Conservation (phyloP, 2,888 invertebrate genomes). For the Athripsodes cinereus region DNA sequence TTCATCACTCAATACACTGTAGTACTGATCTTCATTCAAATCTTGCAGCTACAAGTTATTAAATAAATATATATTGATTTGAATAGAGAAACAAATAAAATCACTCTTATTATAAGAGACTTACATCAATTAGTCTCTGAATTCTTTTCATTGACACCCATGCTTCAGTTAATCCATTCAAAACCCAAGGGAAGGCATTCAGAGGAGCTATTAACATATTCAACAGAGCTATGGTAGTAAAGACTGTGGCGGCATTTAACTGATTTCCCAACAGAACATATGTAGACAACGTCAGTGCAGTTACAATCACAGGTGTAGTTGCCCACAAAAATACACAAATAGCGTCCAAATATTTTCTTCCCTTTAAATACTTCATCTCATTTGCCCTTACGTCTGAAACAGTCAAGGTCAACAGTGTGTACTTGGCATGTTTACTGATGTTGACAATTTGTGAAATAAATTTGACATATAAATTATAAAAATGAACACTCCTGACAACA, state of each 20-base stretch:
- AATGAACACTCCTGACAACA: neutral
- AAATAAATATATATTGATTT: neutral
- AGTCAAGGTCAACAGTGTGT: no score
- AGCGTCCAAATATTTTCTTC: slow-evolving; percentile 93
- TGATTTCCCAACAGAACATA: slow-evolving; percentile 72
- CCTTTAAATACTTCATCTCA: slow-evolving; percentile 73
- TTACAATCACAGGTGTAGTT: slow-evolving; percentile 88
- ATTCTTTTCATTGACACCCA: slow-evolving; percentile 91
- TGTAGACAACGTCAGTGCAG: slow-evolving; percentile 74
- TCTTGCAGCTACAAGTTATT: slow-evolving; percentile 50
- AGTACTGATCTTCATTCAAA: slow-evolving; percentile 57
- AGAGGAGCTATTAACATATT: slow-evolving; percentile 94
- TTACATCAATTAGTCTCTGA: slow-evolving; percentile 72
- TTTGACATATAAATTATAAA: no score
- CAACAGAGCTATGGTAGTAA: slow-evolving; percentile 89
- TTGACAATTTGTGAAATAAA: no score
- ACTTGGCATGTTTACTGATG: no score
- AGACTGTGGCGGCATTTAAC: slow-evolving; percentile 84
- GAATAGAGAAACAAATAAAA: neutral
- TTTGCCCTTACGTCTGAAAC: slow-evolving; percentile 39
- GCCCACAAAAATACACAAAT: slow-evolving; percentile 99
- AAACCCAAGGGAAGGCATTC: slow-evolving; percentile 97
- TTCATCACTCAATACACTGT: slow-evolving; percentile 48
- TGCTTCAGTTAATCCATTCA: slow-evolving; percentile 93
- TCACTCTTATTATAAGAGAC: slow-evolving; percentile 29